Conservation (phyloP, 2,797 vertebrate genomes). For the Trachops cirrhosus region DNA sequence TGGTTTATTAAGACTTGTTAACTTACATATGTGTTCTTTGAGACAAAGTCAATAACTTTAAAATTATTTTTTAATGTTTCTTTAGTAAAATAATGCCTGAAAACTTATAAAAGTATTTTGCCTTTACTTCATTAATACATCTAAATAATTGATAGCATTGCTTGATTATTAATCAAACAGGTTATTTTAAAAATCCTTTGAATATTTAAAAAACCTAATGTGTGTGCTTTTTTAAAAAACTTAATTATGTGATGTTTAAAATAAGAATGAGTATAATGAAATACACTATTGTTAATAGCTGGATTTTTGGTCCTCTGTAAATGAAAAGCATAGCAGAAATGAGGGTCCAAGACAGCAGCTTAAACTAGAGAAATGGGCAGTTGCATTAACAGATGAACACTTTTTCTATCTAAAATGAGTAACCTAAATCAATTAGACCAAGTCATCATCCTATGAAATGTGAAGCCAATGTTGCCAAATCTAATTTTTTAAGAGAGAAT, state of each 20-base stretch:
- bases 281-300: not conserved
- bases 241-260: not conserved
- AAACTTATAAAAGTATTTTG: not conserved
- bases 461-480: not conserved
- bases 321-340: not conserved
- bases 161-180: not conserved
- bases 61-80: not conserved
- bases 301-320: not conserved
- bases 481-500: not conserved
- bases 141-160: not conserved
- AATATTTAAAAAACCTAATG: conserved; percentile 38
- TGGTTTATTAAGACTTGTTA: conserved; percentile 26
- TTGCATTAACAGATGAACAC: fast-evolving
- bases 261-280: not conserved
- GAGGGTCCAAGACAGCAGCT: fast-evolving
- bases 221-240: not conserved
- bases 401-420: not conserved
- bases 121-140: conserved; percentile 3
- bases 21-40: not conserved
- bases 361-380: not conserved
- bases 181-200: not conserved
- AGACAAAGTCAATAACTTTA: not conserved
- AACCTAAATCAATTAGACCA: not conserved
- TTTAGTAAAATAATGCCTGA: not conserved
- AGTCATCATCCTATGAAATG: not conserved